Percentiles rank a stretch among this genome's conserved stretches.
Evolutionary conservation across 2,888 invertebrate species (phyloP).

Genomic region (Drosophila borealis): DNA sequence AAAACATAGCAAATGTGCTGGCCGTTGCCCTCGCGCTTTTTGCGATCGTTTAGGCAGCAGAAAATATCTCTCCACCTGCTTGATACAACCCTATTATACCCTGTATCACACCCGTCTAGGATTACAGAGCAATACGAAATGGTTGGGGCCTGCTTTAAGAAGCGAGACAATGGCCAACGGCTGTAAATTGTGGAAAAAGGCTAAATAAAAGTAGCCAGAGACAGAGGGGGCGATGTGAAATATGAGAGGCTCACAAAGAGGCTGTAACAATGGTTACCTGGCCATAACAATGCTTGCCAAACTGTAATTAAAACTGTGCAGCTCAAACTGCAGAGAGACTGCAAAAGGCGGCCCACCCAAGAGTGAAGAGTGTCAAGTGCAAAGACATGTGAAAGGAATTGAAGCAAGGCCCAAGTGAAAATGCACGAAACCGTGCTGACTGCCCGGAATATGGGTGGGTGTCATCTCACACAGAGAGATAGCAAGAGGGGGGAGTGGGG

Average conservation of each 20-base stretch:
- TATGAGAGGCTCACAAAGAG: slow-evolving; percentile 25
- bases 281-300: slow-evolving; percentile 34
- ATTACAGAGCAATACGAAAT: slow-evolving; percentile 44
- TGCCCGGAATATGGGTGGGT: slow-evolving; percentile 8
- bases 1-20: background rate
- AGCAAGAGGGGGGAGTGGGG: background rate
- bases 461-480: slow-evolving; percentile 8
- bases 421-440: slow-evolving; percentile 9
- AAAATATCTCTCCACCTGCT: background rate
- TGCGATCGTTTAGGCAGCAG: background rate
- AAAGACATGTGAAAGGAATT: slow-evolving; percentile 65
- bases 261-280: slow-evolving; percentile 48
- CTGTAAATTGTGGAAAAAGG: slow-evolving; percentile 62
- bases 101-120: background rate
- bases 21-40: no score
- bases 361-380: slow-evolving; percentile 72
- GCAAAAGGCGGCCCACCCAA: slow-evolving; percentile 55
- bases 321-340: slow-evolving; percentile 54
- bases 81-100: slow-evolving; percentile 2
- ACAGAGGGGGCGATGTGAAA: slow-evolving; percentile 28
- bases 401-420: slow-evolving; percentile 31
- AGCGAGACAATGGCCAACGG: slow-evolving; percentile 75
- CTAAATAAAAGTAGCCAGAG: slow-evolving; percentile 57
- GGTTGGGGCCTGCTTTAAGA: slow-evolving; percentile 54
- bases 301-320: slow-evolving; percentile 74